Conservation (phyloP, 2,113 vertebrate species). For the Osmerus eperlanus region DNA sequence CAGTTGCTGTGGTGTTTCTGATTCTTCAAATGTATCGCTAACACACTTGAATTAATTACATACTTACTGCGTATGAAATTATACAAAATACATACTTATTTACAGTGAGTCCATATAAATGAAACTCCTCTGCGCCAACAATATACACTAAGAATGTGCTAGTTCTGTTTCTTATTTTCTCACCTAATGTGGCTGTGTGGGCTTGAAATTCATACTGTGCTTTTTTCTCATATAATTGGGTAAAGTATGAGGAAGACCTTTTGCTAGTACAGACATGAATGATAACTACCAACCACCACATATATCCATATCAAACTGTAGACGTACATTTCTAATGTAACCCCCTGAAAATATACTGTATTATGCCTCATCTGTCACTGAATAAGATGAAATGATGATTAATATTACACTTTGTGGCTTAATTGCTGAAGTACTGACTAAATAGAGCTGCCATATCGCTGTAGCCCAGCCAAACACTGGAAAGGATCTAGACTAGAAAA, state of each 20-base stretch:
- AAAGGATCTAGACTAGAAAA: conserved; percentile 47
- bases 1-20: no score
- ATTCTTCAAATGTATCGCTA: no score
- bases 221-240: background rate
- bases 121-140: no score
- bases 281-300: background rate
- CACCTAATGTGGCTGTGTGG: no score
- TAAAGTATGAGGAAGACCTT: background rate
- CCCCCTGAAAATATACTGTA: conserved; percentile 28
- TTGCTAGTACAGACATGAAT: background rate
- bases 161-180: no score
- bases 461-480: conserved; percentile 47
- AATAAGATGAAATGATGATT: conserved; percentile 59
- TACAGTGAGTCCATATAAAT: no score
- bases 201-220: background rate
- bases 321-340: conserved; percentile 32
- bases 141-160: no score
- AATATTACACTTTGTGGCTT: conserved; percentile 60
- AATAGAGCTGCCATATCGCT: conserved; percentile 57
- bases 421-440: conserved; percentile 59
- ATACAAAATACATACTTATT: no score
- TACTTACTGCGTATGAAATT: no score
- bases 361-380: conserved; percentile 55
- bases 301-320: background rate
- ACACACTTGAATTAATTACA: no score